phyloP scores from a whole-genome alignment of 2,797 vertebrate species.

The Sebastes oblongus region DNA sequence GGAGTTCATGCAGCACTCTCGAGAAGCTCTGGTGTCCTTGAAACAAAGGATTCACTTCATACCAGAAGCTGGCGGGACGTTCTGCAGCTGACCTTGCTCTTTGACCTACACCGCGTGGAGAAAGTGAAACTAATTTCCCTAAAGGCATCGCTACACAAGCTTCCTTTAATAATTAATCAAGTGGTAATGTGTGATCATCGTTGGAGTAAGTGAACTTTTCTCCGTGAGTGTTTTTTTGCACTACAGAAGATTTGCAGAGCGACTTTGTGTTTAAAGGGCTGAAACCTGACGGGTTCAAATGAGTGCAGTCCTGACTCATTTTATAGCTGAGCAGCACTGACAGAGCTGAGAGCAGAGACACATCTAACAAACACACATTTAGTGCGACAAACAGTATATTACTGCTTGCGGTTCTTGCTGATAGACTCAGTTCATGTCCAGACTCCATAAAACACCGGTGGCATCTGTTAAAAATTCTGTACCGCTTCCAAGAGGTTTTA shows the following conservation, averaged over 20 bases:
- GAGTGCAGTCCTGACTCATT: constrained; percentile 19
- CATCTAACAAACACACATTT: constrained; percentile 23
- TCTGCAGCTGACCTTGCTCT: constrained; percentile 23
- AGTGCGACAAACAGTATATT: constrained; percentile 31
- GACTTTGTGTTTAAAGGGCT: neutral
- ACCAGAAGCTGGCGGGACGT: constrained; percentile 1
- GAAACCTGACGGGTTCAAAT: neutral
- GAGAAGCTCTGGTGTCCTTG: constrained; percentile 36
- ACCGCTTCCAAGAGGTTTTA: constrained; percentile 35
- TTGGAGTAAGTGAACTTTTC: neutral
- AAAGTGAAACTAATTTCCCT: constrained; percentile 33
- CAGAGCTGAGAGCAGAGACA: constrained; percentile 12
- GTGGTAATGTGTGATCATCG: constrained; percentile 5
- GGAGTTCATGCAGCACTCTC: neutral
- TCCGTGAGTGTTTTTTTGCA: neutral
- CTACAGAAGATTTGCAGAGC: neutral
- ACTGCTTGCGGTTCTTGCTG: constrained; percentile 10
- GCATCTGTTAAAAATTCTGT: constrained; percentile 46
- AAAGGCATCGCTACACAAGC: neutral
- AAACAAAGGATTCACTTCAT: constrained; percentile 26
- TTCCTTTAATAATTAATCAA: constrained; percentile 35
- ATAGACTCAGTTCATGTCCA: constrained; percentile 38
- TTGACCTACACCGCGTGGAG: constrained; percentile 20
- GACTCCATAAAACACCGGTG: constrained; percentile 45
- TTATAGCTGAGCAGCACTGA: constrained; percentile 16